Conservation (phyloP, 2,797 vertebrate genomes). For the Mallotus villosus region DNA sequence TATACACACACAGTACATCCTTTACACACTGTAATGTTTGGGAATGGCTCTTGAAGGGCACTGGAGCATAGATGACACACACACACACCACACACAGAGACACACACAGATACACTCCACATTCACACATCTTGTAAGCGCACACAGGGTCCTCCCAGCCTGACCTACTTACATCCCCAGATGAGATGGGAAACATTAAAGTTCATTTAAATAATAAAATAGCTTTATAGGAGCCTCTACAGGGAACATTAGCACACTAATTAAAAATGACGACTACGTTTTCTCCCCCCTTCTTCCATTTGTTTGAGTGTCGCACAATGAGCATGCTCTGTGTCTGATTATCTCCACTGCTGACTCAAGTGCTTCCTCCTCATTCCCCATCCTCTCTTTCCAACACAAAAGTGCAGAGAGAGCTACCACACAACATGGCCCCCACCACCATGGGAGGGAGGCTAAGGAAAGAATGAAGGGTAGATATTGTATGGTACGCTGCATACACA, state of each 20-base stretch:
- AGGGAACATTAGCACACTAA: slow-evolving; percentile 26
- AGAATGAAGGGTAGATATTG: background rate
- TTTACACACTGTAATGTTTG: slow-evolving; percentile 14
- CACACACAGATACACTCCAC: slow-evolving; percentile 1
- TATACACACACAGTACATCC: background rate
- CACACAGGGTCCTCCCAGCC: slow-evolving; percentile 3
- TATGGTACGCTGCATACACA: slow-evolving; percentile 13
- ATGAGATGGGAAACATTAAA: slow-evolving; percentile 47
- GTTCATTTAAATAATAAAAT: slow-evolving; percentile 63
- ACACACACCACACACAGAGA: slow-evolving; percentile 17
- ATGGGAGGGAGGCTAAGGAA: background rate
- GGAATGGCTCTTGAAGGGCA: slow-evolving; percentile 13
- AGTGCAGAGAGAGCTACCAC: slow-evolving; percentile 22
- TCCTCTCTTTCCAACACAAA: background rate
- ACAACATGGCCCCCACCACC: slow-evolving; percentile 18
- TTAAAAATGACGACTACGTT: slow-evolving; percentile 23
- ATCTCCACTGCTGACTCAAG: slow-evolving; percentile 14
- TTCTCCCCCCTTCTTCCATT: slow-evolving; percentile 8
- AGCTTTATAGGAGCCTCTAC: slow-evolving; percentile 30
- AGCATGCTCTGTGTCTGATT: slow-evolving; percentile 6
- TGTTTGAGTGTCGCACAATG: slow-evolving; percentile 15
- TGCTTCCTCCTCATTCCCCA: slow-evolving; percentile 1
- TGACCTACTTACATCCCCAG: slow-evolving; percentile 55
- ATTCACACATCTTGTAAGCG: background rate
- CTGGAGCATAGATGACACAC: slow-evolving; percentile 13